phyloP scores from a whole-genome alignment of 2,888 invertebrate genomes.

The Galeopsomyia nigrocyanea region DNA sequence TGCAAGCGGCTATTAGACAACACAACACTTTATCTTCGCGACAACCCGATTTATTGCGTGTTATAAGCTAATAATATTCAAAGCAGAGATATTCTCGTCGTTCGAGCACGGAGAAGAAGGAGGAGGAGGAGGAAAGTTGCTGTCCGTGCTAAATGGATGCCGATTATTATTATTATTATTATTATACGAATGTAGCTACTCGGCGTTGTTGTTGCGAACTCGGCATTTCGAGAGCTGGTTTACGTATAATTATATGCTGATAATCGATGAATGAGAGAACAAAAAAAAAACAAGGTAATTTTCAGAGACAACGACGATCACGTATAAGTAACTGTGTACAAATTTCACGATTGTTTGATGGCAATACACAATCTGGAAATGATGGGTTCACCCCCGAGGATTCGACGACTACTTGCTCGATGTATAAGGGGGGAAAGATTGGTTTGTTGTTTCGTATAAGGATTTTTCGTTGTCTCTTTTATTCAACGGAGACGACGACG shows the following conservation, averaged over 20 bases:
- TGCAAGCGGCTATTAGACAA: slow-evolving; percentile 22
- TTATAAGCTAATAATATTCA: slow-evolving; percentile 38
- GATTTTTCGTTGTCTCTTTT: slow-evolving; percentile 25
- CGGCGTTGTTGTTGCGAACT: slow-evolving; percentile 34
- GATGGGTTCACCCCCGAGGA: slow-evolving; percentile 23
- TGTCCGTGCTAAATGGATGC: slow-evolving; percentile 53
- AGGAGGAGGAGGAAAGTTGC: no score
- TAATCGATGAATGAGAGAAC: neutral
- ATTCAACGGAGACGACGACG: slow-evolving; percentile 18
- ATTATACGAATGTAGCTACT: slow-evolving; percentile 30
- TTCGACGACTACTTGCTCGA: neutral
- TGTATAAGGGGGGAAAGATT: neutral
- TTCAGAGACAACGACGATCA: slow-evolving; percentile 44
- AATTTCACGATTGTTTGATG: neutral
- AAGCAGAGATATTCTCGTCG: slow-evolving; percentile 1
- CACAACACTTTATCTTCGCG: slow-evolving; percentile 13
- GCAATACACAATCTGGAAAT: slow-evolving; percentile 10
- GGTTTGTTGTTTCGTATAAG: neutral
- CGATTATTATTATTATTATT: no score
- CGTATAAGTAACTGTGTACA: slow-evolving; percentile 19
- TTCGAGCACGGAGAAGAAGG: slow-evolving; percentile 26
- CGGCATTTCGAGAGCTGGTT: slow-evolving; percentile 21
- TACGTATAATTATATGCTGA: neutral
- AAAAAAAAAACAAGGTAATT: slow-evolving; percentile 33
- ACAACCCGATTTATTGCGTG: slow-evolving; percentile 42